These are phyloP conservation scores for Anguilla anguilla DNA, from an alignment of 2,797 vertebrate genomes.

Conservation along the genomic window DNA sequence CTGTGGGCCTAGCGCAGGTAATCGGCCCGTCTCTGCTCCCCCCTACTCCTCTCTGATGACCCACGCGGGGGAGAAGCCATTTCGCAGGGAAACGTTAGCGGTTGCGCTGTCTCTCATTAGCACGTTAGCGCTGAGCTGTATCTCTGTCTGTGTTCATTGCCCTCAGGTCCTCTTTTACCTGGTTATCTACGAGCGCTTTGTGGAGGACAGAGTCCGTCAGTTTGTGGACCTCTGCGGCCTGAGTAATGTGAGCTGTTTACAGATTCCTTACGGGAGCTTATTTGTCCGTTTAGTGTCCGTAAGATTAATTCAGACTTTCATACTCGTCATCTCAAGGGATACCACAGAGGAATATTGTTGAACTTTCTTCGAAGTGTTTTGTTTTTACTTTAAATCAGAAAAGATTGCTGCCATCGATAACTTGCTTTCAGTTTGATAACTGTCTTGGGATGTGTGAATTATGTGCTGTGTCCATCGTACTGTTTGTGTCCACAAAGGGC, in stretches of 20 bases:
- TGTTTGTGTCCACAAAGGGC: background rate
- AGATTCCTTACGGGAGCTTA: background rate
- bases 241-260: conserved; percentile 52
- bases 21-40: background rate
- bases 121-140: background rate
- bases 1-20: conserved; percentile 54
- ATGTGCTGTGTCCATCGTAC: background rate
- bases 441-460: background rate
- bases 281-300: background rate
- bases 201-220: conserved; percentile 37
- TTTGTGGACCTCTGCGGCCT: conserved; percentile 46
- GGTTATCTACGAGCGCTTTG: conserved; percentile 31
- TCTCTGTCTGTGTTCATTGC: background rate
- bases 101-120: background rate
- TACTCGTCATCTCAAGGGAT: background rate
- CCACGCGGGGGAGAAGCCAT: background rate
- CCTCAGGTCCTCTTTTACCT: conserved; percentile 18
- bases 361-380: background rate
- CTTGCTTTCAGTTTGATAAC: background rate
- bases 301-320: background rate
- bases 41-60: background rate
- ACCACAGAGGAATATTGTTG: background rate
- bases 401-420: background rate
- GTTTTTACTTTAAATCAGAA: background rate
- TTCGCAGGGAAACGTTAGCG: background rate